Evolutionary conservation across 2,113 vertebrate species (phyloP).

Genomic region (Meriones unguiculatus): DNA sequence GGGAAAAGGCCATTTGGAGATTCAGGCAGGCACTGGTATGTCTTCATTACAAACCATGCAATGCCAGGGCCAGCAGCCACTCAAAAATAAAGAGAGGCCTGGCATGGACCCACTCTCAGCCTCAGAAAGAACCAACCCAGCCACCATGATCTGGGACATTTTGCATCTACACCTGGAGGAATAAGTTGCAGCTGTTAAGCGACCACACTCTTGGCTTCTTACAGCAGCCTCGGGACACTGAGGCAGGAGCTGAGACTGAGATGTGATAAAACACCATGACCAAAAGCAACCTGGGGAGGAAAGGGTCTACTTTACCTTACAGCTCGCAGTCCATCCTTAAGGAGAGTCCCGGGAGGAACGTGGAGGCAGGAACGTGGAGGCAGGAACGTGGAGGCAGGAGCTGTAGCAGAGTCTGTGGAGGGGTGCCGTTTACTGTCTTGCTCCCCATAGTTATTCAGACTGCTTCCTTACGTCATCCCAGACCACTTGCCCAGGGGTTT

Average conservation of each 20-base stretch:
- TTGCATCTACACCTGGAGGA: too few species aligned
- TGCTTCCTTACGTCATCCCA: background rate
- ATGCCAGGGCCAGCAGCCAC: accelerated
- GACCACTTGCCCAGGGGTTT: background rate
- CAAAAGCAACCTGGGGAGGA: background rate
- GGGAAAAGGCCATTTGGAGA: accelerated
- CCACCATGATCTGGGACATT: accelerated
- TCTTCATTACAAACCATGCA: accelerated
- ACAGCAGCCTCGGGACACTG: accelerated
- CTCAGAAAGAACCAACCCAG: background rate
- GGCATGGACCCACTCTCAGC: background rate
- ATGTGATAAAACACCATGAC: background rate
- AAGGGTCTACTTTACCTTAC: background rate
- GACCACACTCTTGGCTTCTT: background rate
- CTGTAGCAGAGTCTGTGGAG: background rate
- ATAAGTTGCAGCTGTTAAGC: accelerated
- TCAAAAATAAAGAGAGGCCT: background rate
- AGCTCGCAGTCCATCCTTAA: background rate
- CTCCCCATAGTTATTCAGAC: background rate
- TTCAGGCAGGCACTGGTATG: accelerated
- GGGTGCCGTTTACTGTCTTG: background rate
- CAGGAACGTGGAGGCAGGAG: background rate
- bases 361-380: background rate
- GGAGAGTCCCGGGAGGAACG: background rate
- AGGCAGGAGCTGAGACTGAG: background rate